Base-by-base conservation (phyloP, 2,113 vertebrate genomes). In the Donacobius atricapilla region DNA sequence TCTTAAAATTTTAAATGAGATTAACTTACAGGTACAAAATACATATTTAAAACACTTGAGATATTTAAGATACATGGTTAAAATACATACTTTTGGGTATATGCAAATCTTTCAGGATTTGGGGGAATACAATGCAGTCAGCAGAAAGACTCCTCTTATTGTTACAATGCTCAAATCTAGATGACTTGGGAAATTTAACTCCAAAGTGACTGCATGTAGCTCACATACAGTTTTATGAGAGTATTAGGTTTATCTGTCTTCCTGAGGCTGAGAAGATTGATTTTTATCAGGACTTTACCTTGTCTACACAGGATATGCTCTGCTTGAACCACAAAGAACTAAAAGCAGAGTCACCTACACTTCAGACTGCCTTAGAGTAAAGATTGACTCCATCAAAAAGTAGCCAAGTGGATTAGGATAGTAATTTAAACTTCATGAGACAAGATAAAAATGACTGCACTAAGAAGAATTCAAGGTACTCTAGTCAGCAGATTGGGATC, bases 101-200 rank as follows among this genome's bases (percentile, higher is more conserved):
- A 30, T 53, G 27, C 10, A 45, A 23, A 60, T 30, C 22, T 72
- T 33, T 42, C 35, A 39, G 50, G 33, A 42, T 58, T 82, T 90
- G 9, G 13, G 17, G 11, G 5, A 63, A 48, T 24, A 24, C 31
- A 31, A 1, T 53, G 17, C 0, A 0, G 39, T 66, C 83, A 42
- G 13, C 20, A 40, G 63, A 76, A 93, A 39, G 20, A 31, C 4
- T 81, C 9, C 27, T 40, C 6, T 56, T 80, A n/a, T 1, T 71
- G 8, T 39, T 80, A 28, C 13, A 80, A 15, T 40, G 31, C 17
- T 83, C 15, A 76, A 64, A 81, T 31, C 15, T 58, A 33, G 5
- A 20, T 87, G 23, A 39, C 27, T 42, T 37, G 23, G 24, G 20
- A 65, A 90, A 82, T 82, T 61, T 51, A 84, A 45, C 24, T 68